These are phyloP conservation scores for Aix galericulata DNA, from an alignment of 2,113 vertebrate species.

Conservation along the genomic window DNA sequence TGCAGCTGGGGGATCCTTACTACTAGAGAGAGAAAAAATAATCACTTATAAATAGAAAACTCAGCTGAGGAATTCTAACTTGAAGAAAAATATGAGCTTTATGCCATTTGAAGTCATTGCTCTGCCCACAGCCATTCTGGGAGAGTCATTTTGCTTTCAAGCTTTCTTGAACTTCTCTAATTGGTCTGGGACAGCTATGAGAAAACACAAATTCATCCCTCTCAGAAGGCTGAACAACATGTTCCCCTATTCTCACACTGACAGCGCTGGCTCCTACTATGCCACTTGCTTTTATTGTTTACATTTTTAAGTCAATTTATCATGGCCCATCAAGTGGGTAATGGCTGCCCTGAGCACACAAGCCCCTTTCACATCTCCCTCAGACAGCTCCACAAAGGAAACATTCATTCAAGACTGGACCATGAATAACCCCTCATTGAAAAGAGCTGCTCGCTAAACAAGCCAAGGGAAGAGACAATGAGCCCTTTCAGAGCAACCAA, in stretches of 20 bases:
- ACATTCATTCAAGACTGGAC: conserved; percentile 1
- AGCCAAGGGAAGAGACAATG: conserved; percentile 13
- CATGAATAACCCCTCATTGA: not conserved
- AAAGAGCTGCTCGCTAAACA: not conserved
- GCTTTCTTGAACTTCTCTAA: not conserved
- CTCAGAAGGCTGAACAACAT: not conserved
- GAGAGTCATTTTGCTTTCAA: not conserved
- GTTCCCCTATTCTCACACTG: not conserved
- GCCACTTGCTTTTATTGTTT: conserved; percentile 42
- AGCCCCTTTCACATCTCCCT: conserved; percentile 38
- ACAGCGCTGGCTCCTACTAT: not conserved
- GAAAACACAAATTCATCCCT: not conserved
- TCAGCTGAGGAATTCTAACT: not conserved
- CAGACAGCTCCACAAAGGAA: conserved; percentile 41
- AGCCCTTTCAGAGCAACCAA: conserved; percentile 7
- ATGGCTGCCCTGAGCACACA: not conserved
- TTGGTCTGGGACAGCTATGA: not conserved
- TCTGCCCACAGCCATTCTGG: not conserved
- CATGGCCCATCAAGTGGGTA: not conserved
- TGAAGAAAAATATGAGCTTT: not conserved
- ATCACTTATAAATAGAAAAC: not conserved
- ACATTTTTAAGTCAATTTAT: conserved; percentile 32
- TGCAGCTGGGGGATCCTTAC: not conserved
- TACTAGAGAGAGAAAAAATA: not conserved
- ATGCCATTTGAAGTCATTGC: not conserved